Base-by-base conservation (phyloP, 2,113 vertebrate genomes). In the Sinocyclocheilus anophthalmus region DNA sequence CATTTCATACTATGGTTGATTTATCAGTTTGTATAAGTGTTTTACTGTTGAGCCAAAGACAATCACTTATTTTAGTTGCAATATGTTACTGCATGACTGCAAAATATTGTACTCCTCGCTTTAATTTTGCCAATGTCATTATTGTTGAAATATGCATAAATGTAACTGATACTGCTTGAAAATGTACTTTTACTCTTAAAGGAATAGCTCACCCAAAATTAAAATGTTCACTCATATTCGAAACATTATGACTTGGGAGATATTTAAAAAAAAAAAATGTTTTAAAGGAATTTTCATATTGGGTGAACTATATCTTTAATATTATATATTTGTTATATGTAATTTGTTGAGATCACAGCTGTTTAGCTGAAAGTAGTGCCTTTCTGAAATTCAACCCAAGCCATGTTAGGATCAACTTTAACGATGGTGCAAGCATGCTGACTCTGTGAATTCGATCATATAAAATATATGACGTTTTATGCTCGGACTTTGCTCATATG, bases 31-130 rank as follows among this genome's bases (percentile, higher is more conserved):
- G 20, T 73, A 13, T 20, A 9, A 77, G 30, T 53, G 70, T 75
- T 61, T 77, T 65, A 75, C 48, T 55, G 39, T 85, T 83, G 85
- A 87, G 87, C 89, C 89, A 90, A 90, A 90, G 89, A 90, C 59
- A n/a, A 76, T 69, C 86, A 69, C 67, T 30, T 83, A 75, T 87
- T 50, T 88, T 53, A 82, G 9, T 59, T 84, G 85, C 65, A 75
- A 82, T 88, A 37, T 55, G 50, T 24, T 79, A 87, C 65, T 86
- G 82, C 84, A 81, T 82, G 85, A 42, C 61, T 81, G 81, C 81
- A 84, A 76, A 85, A 53, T 83, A 67, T 80, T 73, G 83, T 81
- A 57, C 50, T 65, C 69, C 39, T 83, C 30, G 70, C 72, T 88
- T 83, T 88, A 70, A 53, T n/a, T 59, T 80, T 5, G 20, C 57